Evolutionary conservation across 1,140 invertebrate genomes (phyloP).

Genomic region (Heliconius eleuchia): DNA sequence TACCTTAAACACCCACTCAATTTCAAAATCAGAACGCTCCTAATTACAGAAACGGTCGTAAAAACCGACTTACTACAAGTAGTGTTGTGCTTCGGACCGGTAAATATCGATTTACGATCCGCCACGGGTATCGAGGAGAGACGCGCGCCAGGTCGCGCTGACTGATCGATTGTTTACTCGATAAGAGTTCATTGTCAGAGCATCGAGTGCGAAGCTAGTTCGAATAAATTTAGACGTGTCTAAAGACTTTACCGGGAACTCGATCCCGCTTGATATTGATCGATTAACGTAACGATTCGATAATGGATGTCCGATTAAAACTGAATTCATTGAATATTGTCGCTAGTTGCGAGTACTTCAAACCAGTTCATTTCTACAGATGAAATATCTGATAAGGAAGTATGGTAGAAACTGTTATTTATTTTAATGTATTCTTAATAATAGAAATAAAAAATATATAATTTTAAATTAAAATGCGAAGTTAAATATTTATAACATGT

Average conservation of each 20-base stretch:
- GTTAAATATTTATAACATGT: constrained; percentile 2
- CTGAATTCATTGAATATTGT: constrained; percentile 34
- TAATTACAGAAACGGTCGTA: constrained; percentile 65
- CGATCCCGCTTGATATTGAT: constrained; percentile 52
- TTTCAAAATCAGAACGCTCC: constrained; percentile 54
- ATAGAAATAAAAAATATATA: not conserved
- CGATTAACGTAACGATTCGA: constrained; percentile 49
- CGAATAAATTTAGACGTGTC: constrained; percentile 75
- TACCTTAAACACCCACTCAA: constrained; percentile 35
- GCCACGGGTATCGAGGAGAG: constrained; percentile 65
- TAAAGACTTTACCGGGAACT: constrained; percentile 61
- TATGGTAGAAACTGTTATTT: constrained; percentile 2
- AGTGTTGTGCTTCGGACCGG: constrained; percentile 65
- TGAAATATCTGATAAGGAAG: not conserved
- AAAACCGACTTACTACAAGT: constrained; percentile 67
- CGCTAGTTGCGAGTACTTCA: constrained; percentile 11
- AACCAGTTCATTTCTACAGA: constrained; percentile 12
- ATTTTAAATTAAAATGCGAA: constrained; percentile 1
- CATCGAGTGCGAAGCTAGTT: constrained; percentile 69
- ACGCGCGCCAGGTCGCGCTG: constrained; percentile 68
- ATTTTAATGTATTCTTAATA: constrained; percentile 12
- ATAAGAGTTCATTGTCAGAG: constrained; percentile 79
- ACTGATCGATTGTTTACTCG: constrained; percentile 74
- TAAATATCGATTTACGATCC: constrained; percentile 74
- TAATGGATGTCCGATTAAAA: constrained; percentile 38